These are phyloP conservation scores for Idaea biselata DNA, from an alignment of 2,888 invertebrate species.

Conservation along the genomic window DNA sequence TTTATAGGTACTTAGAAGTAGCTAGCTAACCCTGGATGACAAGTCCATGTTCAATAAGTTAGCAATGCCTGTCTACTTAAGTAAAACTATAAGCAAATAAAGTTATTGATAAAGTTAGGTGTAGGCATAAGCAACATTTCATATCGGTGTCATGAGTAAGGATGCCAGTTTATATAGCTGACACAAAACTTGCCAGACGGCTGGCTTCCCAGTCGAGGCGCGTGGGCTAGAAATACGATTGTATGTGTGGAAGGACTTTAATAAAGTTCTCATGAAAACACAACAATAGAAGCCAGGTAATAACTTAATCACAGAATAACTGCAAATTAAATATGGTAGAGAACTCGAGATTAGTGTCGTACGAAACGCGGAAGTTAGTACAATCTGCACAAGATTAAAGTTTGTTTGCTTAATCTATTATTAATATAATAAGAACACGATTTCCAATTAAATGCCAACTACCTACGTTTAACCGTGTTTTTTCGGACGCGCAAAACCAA, in stretches of 20 bases:
- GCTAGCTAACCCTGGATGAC: neutral
- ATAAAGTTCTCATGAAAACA: slow-evolving; percentile 69
- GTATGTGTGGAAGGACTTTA: slow-evolving; percentile 58
- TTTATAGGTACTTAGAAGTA: neutral
- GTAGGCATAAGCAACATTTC: slow-evolving; percentile 49
- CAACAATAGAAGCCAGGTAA: slow-evolving; percentile 59
- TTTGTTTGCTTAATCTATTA: slow-evolving; percentile 14
- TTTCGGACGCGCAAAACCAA: neutral
- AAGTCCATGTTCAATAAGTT: neutral
- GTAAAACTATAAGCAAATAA: neutral
- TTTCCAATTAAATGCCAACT: neutral
- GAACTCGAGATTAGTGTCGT: slow-evolving; percentile 18
- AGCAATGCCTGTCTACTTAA: neutral
- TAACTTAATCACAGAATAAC: slow-evolving; percentile 65
- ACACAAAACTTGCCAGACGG: slow-evolving; percentile 40
- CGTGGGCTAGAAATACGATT: slow-evolving; percentile 51
- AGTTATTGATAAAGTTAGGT: slow-evolving; percentile 16
- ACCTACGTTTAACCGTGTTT: neutral
- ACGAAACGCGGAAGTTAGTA: slow-evolving; percentile 26
- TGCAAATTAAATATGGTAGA: slow-evolving; percentile 56
- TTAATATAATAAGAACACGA: neutral
- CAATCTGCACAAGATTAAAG: neutral
- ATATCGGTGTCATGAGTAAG: slow-evolving; percentile 54
- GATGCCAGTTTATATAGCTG: slow-evolving; percentile 57
- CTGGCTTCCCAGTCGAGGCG: slow-evolving; percentile 23